Evolutionary conservation across 1,140 invertebrate genomes (phyloP), one percentile per base, ranked within the genome.

Genomic region (Aleiodes sp.): DNA sequence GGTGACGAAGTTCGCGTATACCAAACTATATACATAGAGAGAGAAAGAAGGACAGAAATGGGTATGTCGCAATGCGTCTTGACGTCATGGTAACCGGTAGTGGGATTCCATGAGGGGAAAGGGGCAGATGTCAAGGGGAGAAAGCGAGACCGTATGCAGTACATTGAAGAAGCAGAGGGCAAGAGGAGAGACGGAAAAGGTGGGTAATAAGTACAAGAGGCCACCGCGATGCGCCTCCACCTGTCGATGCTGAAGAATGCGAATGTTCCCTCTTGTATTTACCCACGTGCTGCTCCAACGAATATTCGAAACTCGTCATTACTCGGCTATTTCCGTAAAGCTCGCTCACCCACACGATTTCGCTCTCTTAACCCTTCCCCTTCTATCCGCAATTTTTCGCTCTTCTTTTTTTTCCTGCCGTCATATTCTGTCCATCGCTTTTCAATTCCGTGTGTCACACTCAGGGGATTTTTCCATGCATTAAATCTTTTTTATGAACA

Each of bases 61-160:
- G 77, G 76, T 79, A 80, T 82, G 82, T 83, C 82, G 82, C 82
- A 83, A 82, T 83, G 82, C 82, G 82, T 82, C 82, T 82, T 82
- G 81, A 83, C 82, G 82, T 83, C 82, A 83, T 75, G 76, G 73
- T 78, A 78, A 75, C 71, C n/a, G n/a, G 68, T 78, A 78, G 79
- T 77, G 79, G 80, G 78, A 80, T 76, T 70, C 65, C 52, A 28
- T 41, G 63, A 75, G 73, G 59, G 69, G n/a, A n/a, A n/a, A n/a
- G n/a, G n/a, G n/a, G n/a, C n/a, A n/a, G n/a, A n/a, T n/a, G n/a
- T n/a, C 57, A 21, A 28, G 37, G 65, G 52, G 37, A 28, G 21
- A 21, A 67, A 65, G 67, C 59, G 33, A 16, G 9, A 61, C 21
- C 2, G 61, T 8, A 24, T 19, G 70, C 62, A 60, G 65, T 70